Evolutionary conservation across 2,113 vertebrate species (phyloP), one percentile per base, ranked within the genome.

Genomic region (Bujurquina vittata): DNA sequence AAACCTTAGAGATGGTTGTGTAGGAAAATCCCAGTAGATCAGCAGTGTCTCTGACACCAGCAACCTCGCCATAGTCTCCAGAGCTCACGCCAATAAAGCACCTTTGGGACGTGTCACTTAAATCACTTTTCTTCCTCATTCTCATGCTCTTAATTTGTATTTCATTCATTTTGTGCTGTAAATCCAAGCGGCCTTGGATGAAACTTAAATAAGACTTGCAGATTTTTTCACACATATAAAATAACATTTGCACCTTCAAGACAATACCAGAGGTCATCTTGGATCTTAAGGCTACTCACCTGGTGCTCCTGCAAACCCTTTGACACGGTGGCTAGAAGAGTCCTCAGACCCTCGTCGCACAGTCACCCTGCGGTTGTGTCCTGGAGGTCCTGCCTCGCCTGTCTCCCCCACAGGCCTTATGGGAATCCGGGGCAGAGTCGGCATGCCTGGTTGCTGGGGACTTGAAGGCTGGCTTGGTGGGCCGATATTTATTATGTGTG

Each of bases 321-420:
- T 94, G 0, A 97, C 75, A 1, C 94, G 88, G 33, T 91, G 89
- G 59, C 94, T 18, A 1, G 94, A 14, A 1, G 93, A 95, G 61
- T 97, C 95, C 1, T 97, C 94, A 0, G 80, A 95, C 0, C 92
- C 96, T 8, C 62, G 94, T 33, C 96, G 94, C 72, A 95, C 94
- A 0, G 95, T 96, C 0, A 96, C 95, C 92, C 96, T 93, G 3
- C 95, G 80, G 22, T 79, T 52, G 14, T 94, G 95, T 40, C 97
- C 98, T 0, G 98, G 98, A 10, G 98, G 98, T 40, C 98, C 98
- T 0, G 98, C 98, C 93, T 99, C 96, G 15, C 98, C 98, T 0
- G 95, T 96, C 94, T 98, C 97, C 94, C 96, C 3, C 26, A 97
- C 95, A 0, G 94, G 93, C 72, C 79, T 78, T 0, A 35, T 5